A percentile compares a stretch with the other conserved stretches of the same genome.
phyloP scores from a whole-genome alignment of 1,140 invertebrate genomes.

The Kradibia gibbosae region DNA sequence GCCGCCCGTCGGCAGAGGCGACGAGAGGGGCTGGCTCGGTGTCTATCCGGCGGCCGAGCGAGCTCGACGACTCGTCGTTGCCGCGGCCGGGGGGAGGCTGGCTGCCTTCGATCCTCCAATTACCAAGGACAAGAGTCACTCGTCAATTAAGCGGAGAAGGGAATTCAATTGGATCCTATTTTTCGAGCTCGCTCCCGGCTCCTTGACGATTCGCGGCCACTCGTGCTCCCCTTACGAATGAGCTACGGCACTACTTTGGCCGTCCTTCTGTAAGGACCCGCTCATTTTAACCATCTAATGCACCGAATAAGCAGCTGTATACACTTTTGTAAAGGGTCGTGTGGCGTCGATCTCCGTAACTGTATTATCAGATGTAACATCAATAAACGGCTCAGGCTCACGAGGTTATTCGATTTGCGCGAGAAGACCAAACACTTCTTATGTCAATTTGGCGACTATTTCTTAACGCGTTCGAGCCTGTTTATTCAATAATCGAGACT shows the following conservation, averaged over 20 bases:
- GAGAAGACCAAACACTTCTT: not conserved
- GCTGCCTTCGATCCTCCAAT: too few species aligned
- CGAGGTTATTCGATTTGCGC: not conserved
- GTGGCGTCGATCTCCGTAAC: not conserved
- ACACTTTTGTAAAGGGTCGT: not conserved
- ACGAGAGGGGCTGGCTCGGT: too few species aligned
- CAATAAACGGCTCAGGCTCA: not conserved
- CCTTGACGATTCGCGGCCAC: not conserved
- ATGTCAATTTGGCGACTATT: not conserved
- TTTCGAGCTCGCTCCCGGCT: too few species aligned
- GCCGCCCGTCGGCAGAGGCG: too few species aligned
- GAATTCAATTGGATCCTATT: not conserved
- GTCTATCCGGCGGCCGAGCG: not conserved
- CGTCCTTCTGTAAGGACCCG: not conserved
- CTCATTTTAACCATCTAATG: not conserved
- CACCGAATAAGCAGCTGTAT: not conserved
- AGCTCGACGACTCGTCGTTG: not conserved
- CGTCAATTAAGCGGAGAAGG: too few species aligned
- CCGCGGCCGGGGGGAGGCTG: not conserved
- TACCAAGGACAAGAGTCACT: constrained; percentile 41
- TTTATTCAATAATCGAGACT: not conserved
- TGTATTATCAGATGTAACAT: not conserved
- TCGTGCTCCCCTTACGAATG: not conserved
- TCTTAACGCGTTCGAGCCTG: not conserved
- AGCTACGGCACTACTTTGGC: not conserved